A percentile compares a stretch with the other conserved stretches of the same genome.
Conservation (phyloP, 2,113 vertebrate genomes). For the Eonycteris spelaea region DNA sequence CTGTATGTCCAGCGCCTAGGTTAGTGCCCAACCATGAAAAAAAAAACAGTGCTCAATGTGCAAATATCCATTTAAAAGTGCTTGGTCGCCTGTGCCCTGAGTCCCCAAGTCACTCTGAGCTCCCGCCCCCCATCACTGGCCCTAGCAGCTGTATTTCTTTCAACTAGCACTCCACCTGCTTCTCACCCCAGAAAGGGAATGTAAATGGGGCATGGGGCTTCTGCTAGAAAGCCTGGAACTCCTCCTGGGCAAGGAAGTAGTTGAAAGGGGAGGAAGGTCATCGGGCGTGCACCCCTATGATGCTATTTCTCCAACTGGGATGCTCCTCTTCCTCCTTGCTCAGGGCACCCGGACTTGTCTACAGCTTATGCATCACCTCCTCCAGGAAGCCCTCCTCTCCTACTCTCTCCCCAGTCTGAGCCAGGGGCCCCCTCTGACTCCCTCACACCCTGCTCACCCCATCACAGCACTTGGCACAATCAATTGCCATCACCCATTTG, state of each 20-base stretch:
- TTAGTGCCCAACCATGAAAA: not conserved
- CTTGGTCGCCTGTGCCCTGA: not conserved
- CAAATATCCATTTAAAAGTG: not conserved
- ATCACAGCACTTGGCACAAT: not conserved
- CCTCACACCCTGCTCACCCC: not conserved
- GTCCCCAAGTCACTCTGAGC: not conserved
- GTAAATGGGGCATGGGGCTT: not conserved
- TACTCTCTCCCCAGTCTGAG: not conserved
- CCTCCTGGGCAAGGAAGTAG: not conserved
- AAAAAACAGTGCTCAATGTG: not conserved
- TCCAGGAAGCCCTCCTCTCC: not conserved
- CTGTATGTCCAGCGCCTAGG: not conserved
- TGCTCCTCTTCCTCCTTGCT: not conserved
- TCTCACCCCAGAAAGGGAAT: not conserved
- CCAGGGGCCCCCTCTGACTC: not conserved
- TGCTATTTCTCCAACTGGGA: not conserved
- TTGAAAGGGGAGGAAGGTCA: not conserved
- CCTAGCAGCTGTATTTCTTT: not conserved
- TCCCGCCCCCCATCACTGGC: accelerated
- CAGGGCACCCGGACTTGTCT: not conserved
- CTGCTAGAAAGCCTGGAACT: not conserved
- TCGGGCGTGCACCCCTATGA: not conserved
- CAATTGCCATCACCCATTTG: no score
- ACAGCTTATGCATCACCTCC: not conserved
- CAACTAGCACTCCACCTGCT: accelerated